These are phyloP conservation scores for Sceloporus tristichus DNA, from an alignment of 2,113 vertebrate species.

Conservation along the genomic window DNA sequence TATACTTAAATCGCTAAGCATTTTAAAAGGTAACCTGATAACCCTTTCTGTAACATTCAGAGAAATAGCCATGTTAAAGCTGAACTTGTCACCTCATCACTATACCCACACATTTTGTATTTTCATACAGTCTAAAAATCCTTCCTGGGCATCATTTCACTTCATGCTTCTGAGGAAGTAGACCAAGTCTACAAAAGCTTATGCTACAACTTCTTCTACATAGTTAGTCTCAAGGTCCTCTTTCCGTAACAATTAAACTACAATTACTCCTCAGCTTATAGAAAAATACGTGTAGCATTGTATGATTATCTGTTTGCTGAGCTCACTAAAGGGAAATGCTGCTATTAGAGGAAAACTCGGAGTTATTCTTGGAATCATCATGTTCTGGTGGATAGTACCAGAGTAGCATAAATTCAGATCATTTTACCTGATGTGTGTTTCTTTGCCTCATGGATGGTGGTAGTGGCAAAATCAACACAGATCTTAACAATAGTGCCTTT, in stretches of 20 bases:
- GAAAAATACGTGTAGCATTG: not conserved
- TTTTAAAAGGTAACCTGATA: not conserved
- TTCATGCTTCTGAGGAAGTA: too few relatives aligned
- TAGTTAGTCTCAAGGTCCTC: not conserved
- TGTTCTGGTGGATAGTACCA: slow-evolving; percentile 17
- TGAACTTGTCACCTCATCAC: too few relatives aligned
- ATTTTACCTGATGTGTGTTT: not conserved
- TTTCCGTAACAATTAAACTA: slow-evolving; percentile 4
- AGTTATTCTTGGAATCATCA: not conserved
- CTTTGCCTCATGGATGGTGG: not conserved
- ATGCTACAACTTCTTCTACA: too few relatives aligned
- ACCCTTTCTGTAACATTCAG: not conserved
- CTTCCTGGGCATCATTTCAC: too few relatives aligned
- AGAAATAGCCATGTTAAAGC: too few relatives aligned
- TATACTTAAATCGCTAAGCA: not conserved
- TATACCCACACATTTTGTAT: too few relatives aligned
- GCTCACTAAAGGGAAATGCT: not conserved
- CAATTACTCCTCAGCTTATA: not conserved
- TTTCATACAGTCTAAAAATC: too few relatives aligned
- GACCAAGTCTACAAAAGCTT: too few relatives aligned
- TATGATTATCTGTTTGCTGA: not conserved
- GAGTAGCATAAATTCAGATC: not conserved
- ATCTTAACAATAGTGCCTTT: not conserved
- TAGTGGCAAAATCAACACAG: not conserved
- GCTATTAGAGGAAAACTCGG: not conserved